Evolutionary conservation across 1,140 invertebrate species (phyloP).

Genomic region (Araneus ventricosus): DNA sequence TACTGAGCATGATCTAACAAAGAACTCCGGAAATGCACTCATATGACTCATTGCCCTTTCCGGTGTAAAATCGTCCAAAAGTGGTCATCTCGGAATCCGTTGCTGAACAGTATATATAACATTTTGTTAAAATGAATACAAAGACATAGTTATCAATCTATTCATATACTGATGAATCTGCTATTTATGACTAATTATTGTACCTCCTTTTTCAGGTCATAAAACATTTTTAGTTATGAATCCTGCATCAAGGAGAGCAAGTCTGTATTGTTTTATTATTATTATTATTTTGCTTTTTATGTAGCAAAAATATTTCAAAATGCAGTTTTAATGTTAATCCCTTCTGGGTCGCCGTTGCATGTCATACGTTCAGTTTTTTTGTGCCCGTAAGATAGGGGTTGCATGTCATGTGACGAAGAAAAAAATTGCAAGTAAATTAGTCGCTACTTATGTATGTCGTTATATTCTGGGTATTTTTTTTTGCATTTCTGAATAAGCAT

Average conservation of each 20-base stretch:
- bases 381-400: too few relatives aligned
- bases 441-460: too few relatives aligned
- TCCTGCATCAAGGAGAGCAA: constrained; percentile 18
- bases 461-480: too few relatives aligned
- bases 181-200: not conserved
- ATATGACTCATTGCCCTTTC: too few relatives aligned
- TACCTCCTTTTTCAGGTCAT: not conserved
- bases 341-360: not conserved
- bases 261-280: not conserved
- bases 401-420: too few relatives aligned
- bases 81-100: too few relatives aligned
- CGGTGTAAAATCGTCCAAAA: too few relatives aligned
- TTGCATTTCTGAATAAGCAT: too few relatives aligned
- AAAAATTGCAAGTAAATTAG: not conserved
- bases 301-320: not conserved
- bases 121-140: not conserved
- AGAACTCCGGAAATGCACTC: too few relatives aligned
- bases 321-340: too few relatives aligned
- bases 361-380: not conserved
- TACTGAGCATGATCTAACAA: too few relatives aligned
- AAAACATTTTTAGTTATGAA: not conserved
- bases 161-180: not conserved
- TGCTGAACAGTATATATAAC: too few relatives aligned
- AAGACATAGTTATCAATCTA: not conserved
- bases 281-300: not conserved